phyloP scores from a whole-genome alignment of 2,113 vertebrate genomes.

The Proterorhinus semilunaris region DNA sequence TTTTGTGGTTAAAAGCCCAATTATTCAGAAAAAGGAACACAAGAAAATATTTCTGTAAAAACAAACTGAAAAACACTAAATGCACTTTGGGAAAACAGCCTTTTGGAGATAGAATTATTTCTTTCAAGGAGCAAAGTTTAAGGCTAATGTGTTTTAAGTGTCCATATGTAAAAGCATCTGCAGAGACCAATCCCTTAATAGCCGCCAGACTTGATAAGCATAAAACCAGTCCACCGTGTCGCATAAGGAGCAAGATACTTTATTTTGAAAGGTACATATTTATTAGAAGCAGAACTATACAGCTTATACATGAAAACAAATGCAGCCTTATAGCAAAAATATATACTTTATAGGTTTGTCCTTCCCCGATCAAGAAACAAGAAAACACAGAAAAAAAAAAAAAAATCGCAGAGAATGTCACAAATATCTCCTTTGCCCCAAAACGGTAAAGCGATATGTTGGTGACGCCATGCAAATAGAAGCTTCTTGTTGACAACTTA shows the following conservation, averaged over 20 bases:
- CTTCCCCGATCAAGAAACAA: constrained; percentile 59
- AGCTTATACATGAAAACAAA: constrained; percentile 75
- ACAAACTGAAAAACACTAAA: too few relatives aligned
- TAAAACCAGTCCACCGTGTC: constrained; percentile 49
- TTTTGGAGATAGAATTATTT: too few relatives aligned
- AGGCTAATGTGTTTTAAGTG: too few relatives aligned
- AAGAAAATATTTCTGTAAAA: too few relatives aligned
- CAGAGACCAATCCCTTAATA: too few relatives aligned
- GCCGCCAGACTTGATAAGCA: constrained; percentile 6
- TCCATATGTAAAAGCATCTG: too few relatives aligned
- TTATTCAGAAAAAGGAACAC: too few relatives aligned
- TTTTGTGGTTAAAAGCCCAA: too few relatives aligned
- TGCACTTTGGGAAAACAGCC: too few relatives aligned
- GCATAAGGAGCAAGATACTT: constrained; percentile 38
- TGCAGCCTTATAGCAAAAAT: constrained; percentile 82
- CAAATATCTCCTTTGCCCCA: constrained; percentile 70
- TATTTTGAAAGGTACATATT: constrained; percentile 55
- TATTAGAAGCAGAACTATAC: constrained; percentile 70
- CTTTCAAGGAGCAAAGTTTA: too few relatives aligned
- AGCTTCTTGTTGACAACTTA: constrained; percentile 40
- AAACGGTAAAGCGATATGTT: constrained; percentile 71
- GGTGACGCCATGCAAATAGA: constrained; percentile 71
- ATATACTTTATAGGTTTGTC: constrained; percentile 76
- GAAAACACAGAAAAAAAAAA: constrained; percentile 28
- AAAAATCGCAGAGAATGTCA: constrained; percentile 67